phyloP scores from a whole-genome alignment of 1,140 invertebrate species.

The Drosophila sulfurigaster region DNA sequence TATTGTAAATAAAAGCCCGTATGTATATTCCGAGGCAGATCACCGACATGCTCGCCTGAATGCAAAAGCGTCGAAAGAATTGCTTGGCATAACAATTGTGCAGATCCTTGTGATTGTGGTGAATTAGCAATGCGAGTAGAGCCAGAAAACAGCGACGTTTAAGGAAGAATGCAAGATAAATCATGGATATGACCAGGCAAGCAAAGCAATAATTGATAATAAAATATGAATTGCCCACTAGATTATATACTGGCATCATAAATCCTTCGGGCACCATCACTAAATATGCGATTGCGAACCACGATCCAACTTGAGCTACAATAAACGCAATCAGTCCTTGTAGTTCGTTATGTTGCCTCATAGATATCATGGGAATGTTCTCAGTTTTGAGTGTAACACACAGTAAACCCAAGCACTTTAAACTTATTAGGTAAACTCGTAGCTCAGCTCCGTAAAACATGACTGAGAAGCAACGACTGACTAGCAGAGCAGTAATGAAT shows the following conservation, averaged over 20 bases:
- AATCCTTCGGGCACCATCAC: background rate
- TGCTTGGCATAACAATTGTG: constrained; percentile 7
- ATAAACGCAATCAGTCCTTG: constrained; percentile 31
- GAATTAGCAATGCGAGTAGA: constrained; percentile 42
- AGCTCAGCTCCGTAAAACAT: constrained; percentile 59
- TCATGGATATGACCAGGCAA: constrained; percentile 51
- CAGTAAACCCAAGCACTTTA: constrained; percentile 60
- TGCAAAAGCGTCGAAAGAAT: constrained; percentile 24
- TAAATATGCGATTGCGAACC: constrained; percentile 19
- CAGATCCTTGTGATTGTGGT: constrained; percentile 40
- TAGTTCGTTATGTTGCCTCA: constrained; percentile 24
- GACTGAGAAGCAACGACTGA: constrained; percentile 26
- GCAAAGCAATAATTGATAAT: constrained; percentile 30
- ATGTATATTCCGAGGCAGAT: constrained; percentile 12
- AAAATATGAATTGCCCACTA: constrained; percentile 57
- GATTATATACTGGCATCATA: constrained; percentile 12
- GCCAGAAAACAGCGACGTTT: constrained; percentile 24
- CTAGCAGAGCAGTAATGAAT: background rate
- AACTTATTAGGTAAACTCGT: constrained; percentile 54
- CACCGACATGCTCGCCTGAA: constrained; percentile 22
- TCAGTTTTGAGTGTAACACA: constrained; percentile 32
- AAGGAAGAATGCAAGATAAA: constrained; percentile 54
- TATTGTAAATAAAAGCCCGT: background rate
- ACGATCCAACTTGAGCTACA: constrained; percentile 24
- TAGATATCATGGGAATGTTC: background rate